A percentile compares a stretch with the other conserved stretches of the same genome.
Conservation (phyloP, 2,797 vertebrate species). For the Denticeps clupeoides region DNA sequence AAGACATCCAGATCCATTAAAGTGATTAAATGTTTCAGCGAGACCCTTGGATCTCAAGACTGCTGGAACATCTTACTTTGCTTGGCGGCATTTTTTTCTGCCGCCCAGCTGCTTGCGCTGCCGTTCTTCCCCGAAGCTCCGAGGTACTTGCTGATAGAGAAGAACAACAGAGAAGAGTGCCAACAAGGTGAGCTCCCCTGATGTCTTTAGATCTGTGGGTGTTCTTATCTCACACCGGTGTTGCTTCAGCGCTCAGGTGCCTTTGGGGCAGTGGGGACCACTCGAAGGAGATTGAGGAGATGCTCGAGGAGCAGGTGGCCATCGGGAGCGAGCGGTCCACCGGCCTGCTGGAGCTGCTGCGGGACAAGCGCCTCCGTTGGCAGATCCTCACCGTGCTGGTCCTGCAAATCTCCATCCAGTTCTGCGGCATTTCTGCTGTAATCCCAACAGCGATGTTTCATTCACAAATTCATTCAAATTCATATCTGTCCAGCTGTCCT, state of each 20-base stretch:
- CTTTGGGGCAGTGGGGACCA: conserved; percentile 72
- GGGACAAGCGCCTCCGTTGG: conserved; percentile 55
- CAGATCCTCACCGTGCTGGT: conserved; percentile 59
- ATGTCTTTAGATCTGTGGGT: neutral
- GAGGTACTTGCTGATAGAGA: conserved; percentile 71
- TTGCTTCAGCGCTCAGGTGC: conserved; percentile 58
- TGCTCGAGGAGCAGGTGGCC: conserved; percentile 60
- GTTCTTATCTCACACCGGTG: neutral
- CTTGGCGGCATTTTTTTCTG: conserved; percentile 42
- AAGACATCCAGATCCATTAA: too few species aligned
- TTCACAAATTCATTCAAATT: neutral
- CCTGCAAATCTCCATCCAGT: conserved; percentile 40
- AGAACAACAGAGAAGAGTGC: conserved; percentile 55
- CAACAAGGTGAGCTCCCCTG: conserved; percentile 50
- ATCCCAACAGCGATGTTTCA: conserved; percentile 4
- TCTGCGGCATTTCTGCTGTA: conserved; percentile 48
- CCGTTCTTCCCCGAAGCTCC: conserved; percentile 76
- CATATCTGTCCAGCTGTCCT: neutral
- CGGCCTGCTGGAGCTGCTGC: conserved; percentile 51
- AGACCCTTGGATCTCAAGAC: conserved; percentile 61
- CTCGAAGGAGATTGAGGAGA: conserved; percentile 64
- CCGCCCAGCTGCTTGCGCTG: conserved; percentile 53
- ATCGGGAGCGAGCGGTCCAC: conserved; percentile 43
- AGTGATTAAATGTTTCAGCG: conserved; percentile 42
- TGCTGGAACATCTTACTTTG: conserved; percentile 63